These are phyloP conservation scores for Myodes glareolus DNA, from an alignment of 2,113 vertebrate genomes.

Conservation along the genomic window DNA sequence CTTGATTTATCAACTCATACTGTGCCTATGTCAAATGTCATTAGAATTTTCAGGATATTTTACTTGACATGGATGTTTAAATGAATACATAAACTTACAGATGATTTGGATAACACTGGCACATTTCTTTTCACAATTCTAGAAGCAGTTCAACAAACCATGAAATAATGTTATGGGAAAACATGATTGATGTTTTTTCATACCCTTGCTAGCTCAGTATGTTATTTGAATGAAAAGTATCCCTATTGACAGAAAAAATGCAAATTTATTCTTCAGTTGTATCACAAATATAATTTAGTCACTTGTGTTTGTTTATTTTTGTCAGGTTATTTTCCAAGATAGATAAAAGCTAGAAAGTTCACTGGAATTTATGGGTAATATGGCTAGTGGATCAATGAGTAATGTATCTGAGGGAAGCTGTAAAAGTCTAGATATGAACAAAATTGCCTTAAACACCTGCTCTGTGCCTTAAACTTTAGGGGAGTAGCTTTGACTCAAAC, in stretches of 20 bases:
- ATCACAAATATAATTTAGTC: conserved; percentile 18
- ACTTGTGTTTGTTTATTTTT: conserved; percentile 49
- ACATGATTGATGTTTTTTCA: neutral
- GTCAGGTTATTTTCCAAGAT: conserved; percentile 52
- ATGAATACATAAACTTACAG: neutral
- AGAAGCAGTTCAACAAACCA: neutral
- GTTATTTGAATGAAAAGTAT: conserved; percentile 35
- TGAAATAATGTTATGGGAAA: neutral
- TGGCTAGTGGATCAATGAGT: neutral
- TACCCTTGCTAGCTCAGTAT: neutral
- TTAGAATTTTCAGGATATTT: conserved; percentile 45
- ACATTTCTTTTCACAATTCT: conserved; percentile 44
- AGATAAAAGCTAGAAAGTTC: conserved; percentile 23
- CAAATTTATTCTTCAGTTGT: conserved; percentile 1
- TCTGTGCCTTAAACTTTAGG: neutral
- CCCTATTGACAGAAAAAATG: conserved; percentile 50
- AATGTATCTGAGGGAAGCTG: neutral
- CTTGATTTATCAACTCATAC: neutral
- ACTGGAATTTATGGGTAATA: conserved; percentile 33
- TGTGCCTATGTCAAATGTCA: neutral
- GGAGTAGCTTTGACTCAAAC: neutral
- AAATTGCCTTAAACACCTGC: neutral
- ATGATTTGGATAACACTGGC: neutral
- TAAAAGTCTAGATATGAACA: neutral
- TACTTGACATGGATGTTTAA: neutral